phyloP scores from a whole-genome alignment of 1,140 invertebrate species.

The Telenomus remus region DNA sequence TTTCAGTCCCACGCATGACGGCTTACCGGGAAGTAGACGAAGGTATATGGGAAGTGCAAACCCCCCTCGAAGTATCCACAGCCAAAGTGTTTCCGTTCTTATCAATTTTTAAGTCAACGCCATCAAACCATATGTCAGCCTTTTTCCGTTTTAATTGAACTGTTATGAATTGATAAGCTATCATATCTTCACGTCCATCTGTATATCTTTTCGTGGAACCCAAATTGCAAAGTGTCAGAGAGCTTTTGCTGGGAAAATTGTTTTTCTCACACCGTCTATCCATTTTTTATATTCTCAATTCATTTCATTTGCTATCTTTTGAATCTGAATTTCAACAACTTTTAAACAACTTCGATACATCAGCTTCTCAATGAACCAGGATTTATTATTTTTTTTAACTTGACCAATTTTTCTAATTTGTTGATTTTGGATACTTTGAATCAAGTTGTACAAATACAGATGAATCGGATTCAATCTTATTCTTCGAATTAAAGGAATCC shows the following conservation, averaged over 20 bases:
- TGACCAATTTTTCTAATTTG: not conserved
- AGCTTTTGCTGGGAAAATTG: not conserved
- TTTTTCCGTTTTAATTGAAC: constrained; percentile 53
- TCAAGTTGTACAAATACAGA: not conserved
- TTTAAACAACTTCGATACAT: no score
- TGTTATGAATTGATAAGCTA: constrained; percentile 57
- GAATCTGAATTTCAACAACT: not conserved
- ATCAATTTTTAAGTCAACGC: constrained; percentile 55
- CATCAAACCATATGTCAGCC: constrained; percentile 67
- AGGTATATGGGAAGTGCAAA: constrained; percentile 58
- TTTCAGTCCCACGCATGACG: constrained; percentile 67
- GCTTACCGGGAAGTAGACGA: constrained; percentile 64
- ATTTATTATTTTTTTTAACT: no score
- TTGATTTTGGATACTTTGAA: no score
- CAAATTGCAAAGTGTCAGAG: not conserved
- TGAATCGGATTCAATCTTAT: not conserved
- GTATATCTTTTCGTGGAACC: constrained; percentile 17
- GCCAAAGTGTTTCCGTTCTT: constrained; percentile 59
- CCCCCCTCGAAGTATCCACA: constrained; percentile 72
- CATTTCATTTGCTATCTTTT: not conserved
- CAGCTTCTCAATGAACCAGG: no score
- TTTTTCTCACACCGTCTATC: not conserved
- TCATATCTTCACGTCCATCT: constrained; percentile 47
- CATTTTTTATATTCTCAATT: not conserved
- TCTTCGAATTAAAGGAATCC: constrained; percentile 16